Base-by-base conservation (phyloP, 2,113 vertebrate species). In the Callipepla squamata region DNA sequence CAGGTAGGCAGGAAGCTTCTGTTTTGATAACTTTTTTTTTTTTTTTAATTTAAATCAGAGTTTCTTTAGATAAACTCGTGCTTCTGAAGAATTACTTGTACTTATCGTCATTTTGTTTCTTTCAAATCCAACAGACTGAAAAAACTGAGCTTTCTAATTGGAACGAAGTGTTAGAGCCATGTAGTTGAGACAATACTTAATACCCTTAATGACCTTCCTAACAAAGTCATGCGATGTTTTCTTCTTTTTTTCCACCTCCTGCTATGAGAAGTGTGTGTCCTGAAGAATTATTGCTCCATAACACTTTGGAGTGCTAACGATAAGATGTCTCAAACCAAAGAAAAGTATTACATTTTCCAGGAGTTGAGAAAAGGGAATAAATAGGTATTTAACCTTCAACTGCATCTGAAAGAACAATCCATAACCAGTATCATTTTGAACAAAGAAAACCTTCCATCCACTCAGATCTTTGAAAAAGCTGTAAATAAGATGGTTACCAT, bases 221-320 rank as follows among this genome's bases (percentile, higher is more conserved):
- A 59, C 55, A 81, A 80, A 95, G 88, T 57, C 40, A 65, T 48
- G 40, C 89, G 5, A 28, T 53, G 51, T 12, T 40, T 40, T 40
- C 80, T 51, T 94, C 96, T 89, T 28, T 61, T 22, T 13, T 20
- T 48, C 18, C 11, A 21, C 16, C 30, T 40, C 20, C 11, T 21
- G 22, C 25, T 72, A 77, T 66, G 75, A 93, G 95, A 66, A 94
- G 48, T 22, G n/a, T 57, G 67, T 48, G 15, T 89, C 78, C 75
- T 0, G 72, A 93, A 77, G 58, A 75, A 73, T 80, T 92, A 92
- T 83, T 85, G 92, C 82, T 82, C 77, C 92, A 76, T 74, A 57
- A 80, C 63, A 95, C 45, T 92, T 97, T 44, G 53, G 62, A 94
- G 96, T 94, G 92, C 90, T 96, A 98, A 85, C 3, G 13, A 83